Base-by-base conservation (phyloP, 2,888 invertebrate species). In the Serrognathus titanus region DNA sequence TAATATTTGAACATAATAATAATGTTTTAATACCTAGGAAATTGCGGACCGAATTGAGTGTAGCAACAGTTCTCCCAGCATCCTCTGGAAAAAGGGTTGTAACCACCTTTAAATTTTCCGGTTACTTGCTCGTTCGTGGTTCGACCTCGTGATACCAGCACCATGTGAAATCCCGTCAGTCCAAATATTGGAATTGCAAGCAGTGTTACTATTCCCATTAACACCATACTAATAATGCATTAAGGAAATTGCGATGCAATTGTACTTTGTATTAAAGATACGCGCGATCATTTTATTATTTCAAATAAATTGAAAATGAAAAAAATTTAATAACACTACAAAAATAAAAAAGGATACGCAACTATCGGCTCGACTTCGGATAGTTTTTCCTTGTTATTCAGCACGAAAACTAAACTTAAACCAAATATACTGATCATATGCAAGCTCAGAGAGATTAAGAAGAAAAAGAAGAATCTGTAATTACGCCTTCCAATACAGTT, bases 81-180 rank as follows among this genome's bases (percentile, higher is more conserved):
- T 35, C 97, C 97, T 72, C 89, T 84, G 3, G 95, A 96, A 81
- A 98, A 99, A 53, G 99, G 99, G 83, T 99, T 99, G 79, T 94
- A 96, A 39, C 97, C 98, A 53, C 96, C 96, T 73, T 96, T 94
- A 82, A 98, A 99, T 82, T 98, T 98, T 56, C 97, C 97, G 11
- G 99, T 99, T 61, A 99, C 98, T 84, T 99, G 99, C 81, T 99
- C 99, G 80, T 99, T 99, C 64, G 99, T 99, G 55, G 99, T 99
- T 64, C 98, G 85, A 39, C 98, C 99, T 61, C 97, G 83, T 31
- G 95, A 91, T 53, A 99, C 97, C 66, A 99, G 84, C 70, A 98
- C 92, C 83, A 97, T 89, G 79, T 99, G 99, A 81, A 99, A 99
- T 60, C 94, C 94, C 59, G 98, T 97, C 74, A 99, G 83, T 66